These are phyloP conservation scores for Spongilla lacustris DNA, from an alignment of 37 sponge, comb jelly and placozoan species.

Conservation along the genomic window DNA sequence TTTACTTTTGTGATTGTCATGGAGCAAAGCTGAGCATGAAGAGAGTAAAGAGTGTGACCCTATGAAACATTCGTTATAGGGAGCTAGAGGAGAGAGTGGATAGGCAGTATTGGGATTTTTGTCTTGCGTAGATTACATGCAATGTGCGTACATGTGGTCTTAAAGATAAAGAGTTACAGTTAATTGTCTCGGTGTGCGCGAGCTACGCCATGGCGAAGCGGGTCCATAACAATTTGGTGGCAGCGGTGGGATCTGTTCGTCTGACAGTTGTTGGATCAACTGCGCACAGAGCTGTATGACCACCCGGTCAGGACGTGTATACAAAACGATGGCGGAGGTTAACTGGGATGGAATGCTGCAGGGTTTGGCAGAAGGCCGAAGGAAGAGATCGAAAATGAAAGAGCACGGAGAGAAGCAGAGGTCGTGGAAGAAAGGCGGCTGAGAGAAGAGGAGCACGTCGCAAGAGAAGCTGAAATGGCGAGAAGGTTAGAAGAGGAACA, in stretches of 20 bases:
- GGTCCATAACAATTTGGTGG: not conserved
- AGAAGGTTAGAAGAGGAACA: not conserved
- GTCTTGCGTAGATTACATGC: not conserved
- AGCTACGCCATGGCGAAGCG: not conserved
- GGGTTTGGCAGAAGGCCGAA: not conserved
- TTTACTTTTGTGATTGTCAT: too few species aligned
- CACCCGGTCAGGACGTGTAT: not conserved
- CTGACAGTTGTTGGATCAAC: not conserved
- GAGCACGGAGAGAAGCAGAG: not conserved
- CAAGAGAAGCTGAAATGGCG: not conserved
- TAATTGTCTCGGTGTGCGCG: not conserved
- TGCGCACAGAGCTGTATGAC: not conserved
- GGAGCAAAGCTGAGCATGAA: too few species aligned
- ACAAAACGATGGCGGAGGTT: not conserved
- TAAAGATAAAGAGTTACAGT: not conserved
- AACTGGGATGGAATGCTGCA: not conserved
- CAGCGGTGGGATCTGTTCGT: constrained; percentile 12
- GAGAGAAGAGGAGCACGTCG: not conserved
- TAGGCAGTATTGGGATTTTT: too few species aligned
- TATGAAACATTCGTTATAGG: too few species aligned
- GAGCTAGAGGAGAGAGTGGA: too few species aligned
- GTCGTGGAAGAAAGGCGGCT: not conserved
- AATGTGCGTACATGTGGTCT: not conserved
- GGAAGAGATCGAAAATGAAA: not conserved
- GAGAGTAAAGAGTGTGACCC: too few species aligned